Percentiles rank a stretch among this genome's conserved stretches.
Evolutionary conservation across 2,888 invertebrate genomes (phyloP).

Genomic region (Digitonthophagus gazella): DNA sequence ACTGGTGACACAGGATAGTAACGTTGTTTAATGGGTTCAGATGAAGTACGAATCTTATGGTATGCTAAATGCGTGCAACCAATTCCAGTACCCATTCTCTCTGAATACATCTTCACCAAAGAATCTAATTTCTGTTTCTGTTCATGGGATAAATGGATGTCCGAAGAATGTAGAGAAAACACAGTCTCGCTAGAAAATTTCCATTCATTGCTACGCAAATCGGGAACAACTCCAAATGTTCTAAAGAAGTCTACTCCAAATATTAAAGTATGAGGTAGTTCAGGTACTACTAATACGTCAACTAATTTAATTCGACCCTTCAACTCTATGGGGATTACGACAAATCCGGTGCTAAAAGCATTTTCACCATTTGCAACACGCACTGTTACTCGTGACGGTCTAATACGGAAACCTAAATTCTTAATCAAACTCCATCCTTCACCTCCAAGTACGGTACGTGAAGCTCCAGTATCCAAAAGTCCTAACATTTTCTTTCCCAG

Average conservation of each 20-base stretch:
- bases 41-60: conserved; percentile 17
- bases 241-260: conserved; percentile 30
- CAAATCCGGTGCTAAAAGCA: conserved; percentile 20
- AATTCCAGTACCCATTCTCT: background rate
- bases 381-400: background rate
- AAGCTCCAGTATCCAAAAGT: conserved; percentile 28
- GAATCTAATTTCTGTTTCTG: background rate
- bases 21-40: conserved; percentile 31
- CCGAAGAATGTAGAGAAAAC: background rate
- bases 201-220: conserved; percentile 21
- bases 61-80: conserved; percentile 22
- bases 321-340: conserved; percentile 24
- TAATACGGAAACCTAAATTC: conserved; percentile 16
- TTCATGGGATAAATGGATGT: background rate
- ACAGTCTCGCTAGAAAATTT: conserved; percentile 2
- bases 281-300: conserved; percentile 27
- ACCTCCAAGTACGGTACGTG: conserved; percentile 24
- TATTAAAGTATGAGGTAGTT: conserved; percentile 24
- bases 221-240: conserved; percentile 22
- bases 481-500: conserved; percentile 23
- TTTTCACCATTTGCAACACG: conserved; percentile 27
- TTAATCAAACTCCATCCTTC: conserved; percentile 21
- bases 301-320: conserved; percentile 19
- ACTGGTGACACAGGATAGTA: conserved; percentile 32
- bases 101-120: background rate